A percentile compares a stretch with the other conserved stretches of the same genome.
Evolutionary conservation across 1,140 invertebrate species (phyloP).

Genomic region (Frieseomelitta varia): DNA sequence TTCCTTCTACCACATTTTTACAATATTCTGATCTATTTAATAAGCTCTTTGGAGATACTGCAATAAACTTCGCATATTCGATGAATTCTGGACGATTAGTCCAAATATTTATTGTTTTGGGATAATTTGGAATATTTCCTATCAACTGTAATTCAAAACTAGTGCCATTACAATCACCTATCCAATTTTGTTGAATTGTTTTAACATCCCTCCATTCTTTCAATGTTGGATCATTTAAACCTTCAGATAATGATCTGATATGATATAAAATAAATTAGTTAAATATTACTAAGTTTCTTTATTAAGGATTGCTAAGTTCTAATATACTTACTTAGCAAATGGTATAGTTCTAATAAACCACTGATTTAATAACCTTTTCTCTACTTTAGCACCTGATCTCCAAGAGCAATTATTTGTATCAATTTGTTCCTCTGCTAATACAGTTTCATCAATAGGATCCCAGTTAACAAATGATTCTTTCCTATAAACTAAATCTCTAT

Average conservation of each 20-base stretch:
- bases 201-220: conserved; percentile 93
- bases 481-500: conserved; percentile 93
- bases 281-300: conserved; percentile 11
- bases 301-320: neutral
- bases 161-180: conserved; percentile 94
- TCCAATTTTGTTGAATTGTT: conserved; percentile 96
- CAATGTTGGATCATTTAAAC: conserved; percentile 87
- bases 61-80: conserved; percentile 86
- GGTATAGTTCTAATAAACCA: conserved; percentile 97
- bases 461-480: conserved; percentile 97
- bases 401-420: conserved; percentile 95
- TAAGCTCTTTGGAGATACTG: conserved; percentile 82
- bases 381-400: conserved; percentile 97
- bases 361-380: conserved; percentile 94
- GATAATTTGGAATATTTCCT: conserved; percentile 76
- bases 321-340: conserved; percentile 89
- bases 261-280: conserved; percentile 23
- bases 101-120: conserved; percentile 86
- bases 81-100: conserved; percentile 90
- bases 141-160: conserved; percentile 88
- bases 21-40: conserved; percentile 77
- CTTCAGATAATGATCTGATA: conserved; percentile 84
- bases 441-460: conserved; percentile 99
- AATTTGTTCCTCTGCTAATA: conserved; percentile 99
- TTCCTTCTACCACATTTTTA: conserved; percentile 55